Percentiles rank a stretch among this genome's conserved stretches.
Evolutionary conservation across 1,140 invertebrate genomes (phyloP).

Genomic region (Pomacea maculata): DNA sequence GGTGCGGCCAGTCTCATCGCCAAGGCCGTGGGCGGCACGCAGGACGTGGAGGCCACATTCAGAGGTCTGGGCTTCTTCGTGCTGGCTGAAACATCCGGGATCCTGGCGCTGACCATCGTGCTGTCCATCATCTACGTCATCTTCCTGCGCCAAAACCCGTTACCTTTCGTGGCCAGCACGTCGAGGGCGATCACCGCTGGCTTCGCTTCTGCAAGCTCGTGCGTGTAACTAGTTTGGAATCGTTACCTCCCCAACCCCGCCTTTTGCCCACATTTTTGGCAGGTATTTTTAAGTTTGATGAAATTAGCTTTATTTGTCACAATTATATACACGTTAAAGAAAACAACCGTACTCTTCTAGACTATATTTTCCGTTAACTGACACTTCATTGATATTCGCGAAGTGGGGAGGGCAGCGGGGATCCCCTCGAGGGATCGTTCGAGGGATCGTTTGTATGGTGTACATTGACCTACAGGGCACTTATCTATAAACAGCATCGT

Average conservation of each 20-base stretch:
- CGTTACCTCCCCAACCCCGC: not conserved
- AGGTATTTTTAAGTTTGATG: not conserved
- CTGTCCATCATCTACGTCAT: slow-evolving; percentile 85
- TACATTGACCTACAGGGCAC: not conserved
- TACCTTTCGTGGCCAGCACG: slow-evolving; percentile 82
- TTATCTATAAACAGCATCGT: slow-evolving; percentile 9
- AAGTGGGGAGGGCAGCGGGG: not conserved
- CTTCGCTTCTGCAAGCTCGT: slow-evolving; percentile 86
- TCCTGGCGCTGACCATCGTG: slow-evolving; percentile 86
- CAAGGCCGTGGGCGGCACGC: slow-evolving; percentile 86
- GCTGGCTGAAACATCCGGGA: slow-evolving; percentile 81
- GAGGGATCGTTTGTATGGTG: not conserved
- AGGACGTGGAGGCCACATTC: slow-evolving; percentile 80
- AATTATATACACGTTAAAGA: not conserved
- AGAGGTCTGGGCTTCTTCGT: slow-evolving; percentile 80
- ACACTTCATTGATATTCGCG: too few relatives aligned
- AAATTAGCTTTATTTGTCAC: not conserved
- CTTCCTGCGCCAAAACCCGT: slow-evolving; percentile 86
- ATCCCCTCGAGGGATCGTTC: too few relatives aligned
- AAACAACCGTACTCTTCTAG: too few relatives aligned
- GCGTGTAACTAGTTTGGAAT: slow-evolving; percentile 7
- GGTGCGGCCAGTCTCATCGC: slow-evolving; percentile 91
- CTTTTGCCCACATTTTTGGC: not conserved
- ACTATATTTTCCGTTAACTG: too few relatives aligned
- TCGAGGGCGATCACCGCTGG: slow-evolving; percentile 88